Evolutionary conservation across 2,888 invertebrate genomes (phyloP), one percentile per base, ranked within the genome.

Genomic region (Malthinus flaveolus): DNA sequence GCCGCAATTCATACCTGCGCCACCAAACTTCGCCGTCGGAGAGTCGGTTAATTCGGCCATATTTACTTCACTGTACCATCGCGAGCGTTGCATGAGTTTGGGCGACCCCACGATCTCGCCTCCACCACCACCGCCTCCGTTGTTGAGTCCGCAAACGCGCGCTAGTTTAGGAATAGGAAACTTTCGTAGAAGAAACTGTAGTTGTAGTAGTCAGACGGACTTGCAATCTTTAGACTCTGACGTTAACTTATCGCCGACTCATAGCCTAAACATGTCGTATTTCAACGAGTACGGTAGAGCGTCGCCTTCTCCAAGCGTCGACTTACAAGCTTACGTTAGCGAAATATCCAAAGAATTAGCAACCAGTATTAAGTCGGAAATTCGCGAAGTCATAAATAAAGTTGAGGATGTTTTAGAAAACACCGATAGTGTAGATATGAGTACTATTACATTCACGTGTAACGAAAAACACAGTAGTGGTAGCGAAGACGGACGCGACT

Each of bases 291-390:
- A 79, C 8, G 85, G 85, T 7, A 76, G 85, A 31, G 77, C 81
- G 1, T 85, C 85, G 0, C 75, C 85, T 7, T 75, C 69, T 53
- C 78, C 85, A 0, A 59, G 53, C 33, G 88, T 88, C 64, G 88
- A 89, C 69, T 76, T 90, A 31, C 85, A 88, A 67, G 89, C 88
- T 0, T 90, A 90, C 69, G 87, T 90, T 1, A 88, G 88, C 68
- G 90, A 89, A 77, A 86, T 89, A 76, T 90, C 90, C 3, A 87
- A 85, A 77, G 90, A 90, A 78, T 79, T 91, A 61, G 90, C 90
- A 1, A 90, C 88, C 7, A 90, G 91, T 78, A 88, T 91, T 12
- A 91, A 90, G 73, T 90, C 90, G 1, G 91, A 91, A 80, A 88
- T 91, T 36, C 82, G 91, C 5, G 90, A 87, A 75, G 90, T 91